phyloP scores from a whole-genome alignment of 2,888 invertebrate genomes.

The Habroteleia sp. region DNA sequence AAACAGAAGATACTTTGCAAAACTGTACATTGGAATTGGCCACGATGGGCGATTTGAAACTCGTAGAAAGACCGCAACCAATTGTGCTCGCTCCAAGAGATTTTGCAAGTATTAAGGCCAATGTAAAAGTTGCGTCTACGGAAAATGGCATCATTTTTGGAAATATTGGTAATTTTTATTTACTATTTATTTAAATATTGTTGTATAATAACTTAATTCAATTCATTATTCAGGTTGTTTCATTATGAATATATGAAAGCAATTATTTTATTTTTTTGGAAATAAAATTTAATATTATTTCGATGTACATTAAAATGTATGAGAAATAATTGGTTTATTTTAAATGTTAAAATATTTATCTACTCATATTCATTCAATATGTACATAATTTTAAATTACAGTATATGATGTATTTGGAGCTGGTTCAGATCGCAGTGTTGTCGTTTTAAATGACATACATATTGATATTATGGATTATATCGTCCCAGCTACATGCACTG shows the following conservation, averaged over 20 bases:
- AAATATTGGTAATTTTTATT: conserved; percentile 89
- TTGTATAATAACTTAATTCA: neutral
- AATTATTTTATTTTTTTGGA: too few species aligned
- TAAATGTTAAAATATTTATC: too few species aligned
- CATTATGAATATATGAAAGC: too few species aligned
- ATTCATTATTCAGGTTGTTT: too few species aligned
- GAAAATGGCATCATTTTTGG: conserved; percentile 99
- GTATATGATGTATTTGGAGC: conserved; percentile 98
- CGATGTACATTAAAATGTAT: too few species aligned
- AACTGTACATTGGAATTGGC: conserved; percentile 99
- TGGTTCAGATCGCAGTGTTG: conserved; percentile 96
- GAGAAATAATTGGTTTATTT: too few species aligned
- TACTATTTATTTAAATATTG: conserved; percentile 10
- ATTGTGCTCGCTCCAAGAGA: conserved; percentile 98
- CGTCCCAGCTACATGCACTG: conserved; percentile 95
- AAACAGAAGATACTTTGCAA: conserved; percentile 98
- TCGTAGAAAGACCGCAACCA: conserved; percentile 98
- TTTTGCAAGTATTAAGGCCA: conserved; percentile 98
- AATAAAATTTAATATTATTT: too few species aligned
- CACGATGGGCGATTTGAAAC: conserved; percentile 97
- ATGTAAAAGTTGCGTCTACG: conserved; percentile 99
- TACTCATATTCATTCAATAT: too few species aligned
- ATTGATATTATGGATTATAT: conserved; percentile 99
- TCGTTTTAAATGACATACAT: conserved; percentile 99
- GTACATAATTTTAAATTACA: conserved; percentile 79